phyloP scores from a whole-genome alignment of 53 echinoderm and acorn worm species.

The Apostichopus leukothele region DNA sequence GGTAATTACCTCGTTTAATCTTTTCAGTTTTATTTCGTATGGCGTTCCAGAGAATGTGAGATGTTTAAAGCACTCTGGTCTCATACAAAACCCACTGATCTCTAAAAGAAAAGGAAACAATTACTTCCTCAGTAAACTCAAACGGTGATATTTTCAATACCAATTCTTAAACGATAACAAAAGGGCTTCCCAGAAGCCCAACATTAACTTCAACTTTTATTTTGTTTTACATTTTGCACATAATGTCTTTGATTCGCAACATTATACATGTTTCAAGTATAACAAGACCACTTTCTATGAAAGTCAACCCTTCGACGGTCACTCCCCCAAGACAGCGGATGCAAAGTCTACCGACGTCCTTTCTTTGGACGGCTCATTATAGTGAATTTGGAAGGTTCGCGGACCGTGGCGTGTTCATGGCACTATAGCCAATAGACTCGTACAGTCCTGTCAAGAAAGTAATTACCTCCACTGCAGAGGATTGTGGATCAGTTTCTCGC shows the following conservation, averaged over 20 bases:
- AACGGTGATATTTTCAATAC: not conserved
- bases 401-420: conserved; percentile 31
- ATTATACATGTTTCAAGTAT: too few species aligned
- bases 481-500: too few species aligned
- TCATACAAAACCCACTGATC: not conserved
- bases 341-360: not conserved
- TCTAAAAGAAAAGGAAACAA: not conserved
- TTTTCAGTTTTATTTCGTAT: conserved; percentile 12
- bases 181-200: too few species aligned
- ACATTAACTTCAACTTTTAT: too few species aligned
- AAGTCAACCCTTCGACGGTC: not conserved
- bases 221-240: not conserved
- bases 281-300: not conserved
- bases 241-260: not conserved
- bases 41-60: conserved; percentile 35
- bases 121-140: not conserved
- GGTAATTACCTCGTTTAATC: conserved; percentile 9
- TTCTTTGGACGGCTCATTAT: not conserved
- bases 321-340: not conserved
- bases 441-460: not conserved
- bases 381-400: conserved; percentile 4
- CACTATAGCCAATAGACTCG: conserved; percentile 23
- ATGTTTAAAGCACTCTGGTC: conserved; percentile 8
- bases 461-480: too few species aligned
- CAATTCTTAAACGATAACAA: not conserved